Conservation (phyloP, 2,888 invertebrate species). For the Conomelus anceps region DNA sequence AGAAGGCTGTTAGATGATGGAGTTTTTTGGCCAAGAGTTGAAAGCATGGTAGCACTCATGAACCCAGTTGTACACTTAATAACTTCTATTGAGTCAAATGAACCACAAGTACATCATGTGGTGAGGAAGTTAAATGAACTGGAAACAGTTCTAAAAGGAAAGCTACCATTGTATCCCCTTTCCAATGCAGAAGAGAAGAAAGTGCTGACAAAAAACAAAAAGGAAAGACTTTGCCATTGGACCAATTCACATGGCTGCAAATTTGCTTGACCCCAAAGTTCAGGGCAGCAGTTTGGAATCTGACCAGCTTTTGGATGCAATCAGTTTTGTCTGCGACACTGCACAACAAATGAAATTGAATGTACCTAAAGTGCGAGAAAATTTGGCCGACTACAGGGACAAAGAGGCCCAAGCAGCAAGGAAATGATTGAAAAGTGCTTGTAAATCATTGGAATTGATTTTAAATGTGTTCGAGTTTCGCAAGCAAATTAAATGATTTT, state of each 20-base stretch:
- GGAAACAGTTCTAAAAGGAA: conserved; percentile 6
- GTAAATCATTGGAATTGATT: no score
- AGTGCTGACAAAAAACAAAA: conserved; percentile 18
- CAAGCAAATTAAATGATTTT: no score
- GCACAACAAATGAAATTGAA: neutral
- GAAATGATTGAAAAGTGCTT: no score
- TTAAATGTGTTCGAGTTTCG: no score
- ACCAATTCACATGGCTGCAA: conserved; percentile 24
- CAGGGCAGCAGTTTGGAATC: conserved; percentile 23
- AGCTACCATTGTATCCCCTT: conserved; percentile 18
- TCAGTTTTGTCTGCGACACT: conserved; percentile 23
- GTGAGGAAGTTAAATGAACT: conserved; percentile 7
- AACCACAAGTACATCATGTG: conserved; percentile 21
- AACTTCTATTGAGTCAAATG: conserved; percentile 23
- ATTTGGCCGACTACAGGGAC: conserved; percentile 22
- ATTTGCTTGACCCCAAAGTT: conserved; percentile 23
- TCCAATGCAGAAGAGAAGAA: conserved; percentile 18
- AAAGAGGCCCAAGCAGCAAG: conserved; percentile 20
- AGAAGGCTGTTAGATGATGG: conserved; percentile 25
- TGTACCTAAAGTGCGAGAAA: neutral
- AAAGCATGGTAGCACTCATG: conserved; percentile 19
- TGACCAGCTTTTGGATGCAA: conserved; percentile 25
- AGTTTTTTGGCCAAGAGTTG: conserved; percentile 26
- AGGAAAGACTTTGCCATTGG: conserved; percentile 23
- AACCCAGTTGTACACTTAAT: conserved; percentile 25